phyloP scores from a whole-genome alignment of 2,888 invertebrate species.

The Drosophila pseudotalamancana region DNA sequence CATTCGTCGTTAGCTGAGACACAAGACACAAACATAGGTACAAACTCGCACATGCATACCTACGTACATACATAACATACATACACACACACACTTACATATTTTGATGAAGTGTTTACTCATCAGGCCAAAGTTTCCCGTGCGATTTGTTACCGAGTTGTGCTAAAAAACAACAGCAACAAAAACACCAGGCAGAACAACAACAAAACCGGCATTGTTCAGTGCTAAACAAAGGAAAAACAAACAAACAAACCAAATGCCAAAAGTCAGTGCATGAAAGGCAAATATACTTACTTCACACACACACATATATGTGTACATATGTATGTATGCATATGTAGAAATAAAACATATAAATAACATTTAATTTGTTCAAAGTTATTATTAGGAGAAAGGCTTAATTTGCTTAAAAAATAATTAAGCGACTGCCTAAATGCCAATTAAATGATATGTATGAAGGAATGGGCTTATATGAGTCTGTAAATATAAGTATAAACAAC shows the following conservation, averaged over 20 bases:
- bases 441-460: too few relatives aligned
- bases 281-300: neutral
- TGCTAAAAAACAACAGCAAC: conserved; percentile 13
- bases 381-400: too few relatives aligned
- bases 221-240: conserved; percentile 25
- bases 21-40: too few relatives aligned
- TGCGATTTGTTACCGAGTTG: conserved; percentile 11
- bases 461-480: too few relatives aligned
- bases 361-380: too few relatives aligned
- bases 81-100: neutral
- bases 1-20: conserved; percentile 36
- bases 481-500: too few relatives aligned
- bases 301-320: neutral
- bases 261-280: conserved; percentile 16
- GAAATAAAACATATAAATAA: too few relatives aligned
- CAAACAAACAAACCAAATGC: conserved; percentile 10
- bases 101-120: conserved; percentile 19
- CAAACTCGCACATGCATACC: too few relatives aligned
- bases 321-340: neutral
- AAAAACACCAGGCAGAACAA: conserved; percentile 6
- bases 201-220: conserved; percentile 37
- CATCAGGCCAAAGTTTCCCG: conserved; percentile 42
- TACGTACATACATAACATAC: too few relatives aligned
- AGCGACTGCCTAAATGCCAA: too few relatives aligned
- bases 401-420: too few relatives aligned